Base-by-base conservation (phyloP, 2,113 vertebrate species). In the Brienomyrus brachyistius region DNA sequence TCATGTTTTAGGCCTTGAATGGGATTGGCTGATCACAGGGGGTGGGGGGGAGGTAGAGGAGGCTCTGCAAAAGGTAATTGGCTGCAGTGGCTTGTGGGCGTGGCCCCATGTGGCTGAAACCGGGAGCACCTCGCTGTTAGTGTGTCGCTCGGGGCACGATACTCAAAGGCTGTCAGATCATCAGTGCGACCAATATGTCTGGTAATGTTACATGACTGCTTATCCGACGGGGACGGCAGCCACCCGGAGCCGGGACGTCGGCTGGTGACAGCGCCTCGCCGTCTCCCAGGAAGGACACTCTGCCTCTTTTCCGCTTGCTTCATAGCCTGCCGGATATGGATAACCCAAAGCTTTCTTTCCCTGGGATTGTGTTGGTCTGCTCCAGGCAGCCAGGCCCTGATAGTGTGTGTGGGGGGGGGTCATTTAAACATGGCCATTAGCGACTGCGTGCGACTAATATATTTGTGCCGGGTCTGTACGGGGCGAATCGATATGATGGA, bases 401-500 rank as follows among this genome's bases (percentile, higher is more conserved):
- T 35, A 40, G 31, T 13, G 5, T 1, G 0, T 1, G 70, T 4
- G 5, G 31, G 3, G 51, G 62, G 62, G 62, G 62, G 3, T 19
- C 31, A 77, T 43, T 17, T 77, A 19, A 43, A 43, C 74, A 43
- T 70, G 62, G 62, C 62, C 62, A 70, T 70, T 70, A 91, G 82
- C 70, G 89, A 90, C 85, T 13, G 21, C 21, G 91, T 91, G 90
- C 85, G 35, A 91, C 90, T 95, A 90, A 94, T 95, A 94, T 93
- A 92, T 92, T 90, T 45, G 45, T 47, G 89, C 92, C 80, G 31
- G 47, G 90, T 52, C 92, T 89, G 87, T 91, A 86, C 90, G 90
- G 92, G 92, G 92, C 89, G 92, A 95, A 95, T 95, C 94, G 93
- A 96, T 95, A 91, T 59, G 92, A 93, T n/a, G 91, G 31, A 11